Conservation (phyloP, 1,140 invertebrate genomes). For the Aphaenogaster rudis region DNA sequence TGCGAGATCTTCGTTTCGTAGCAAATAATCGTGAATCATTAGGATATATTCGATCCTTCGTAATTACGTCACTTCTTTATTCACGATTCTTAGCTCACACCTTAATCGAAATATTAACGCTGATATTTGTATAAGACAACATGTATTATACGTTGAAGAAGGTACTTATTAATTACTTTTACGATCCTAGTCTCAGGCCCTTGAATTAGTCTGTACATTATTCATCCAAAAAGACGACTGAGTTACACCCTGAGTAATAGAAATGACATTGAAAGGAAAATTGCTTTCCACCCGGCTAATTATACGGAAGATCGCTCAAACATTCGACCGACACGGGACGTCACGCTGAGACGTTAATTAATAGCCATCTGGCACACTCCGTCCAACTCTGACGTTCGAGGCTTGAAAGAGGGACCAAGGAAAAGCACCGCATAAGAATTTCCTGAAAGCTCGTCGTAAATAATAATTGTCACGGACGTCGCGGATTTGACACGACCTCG, state of each 20-base stretch:
- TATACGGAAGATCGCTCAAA: slow-evolving; percentile 50
- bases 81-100: not conserved
- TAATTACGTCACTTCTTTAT: not conserved
- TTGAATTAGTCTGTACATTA: slow-evolving; percentile 2
- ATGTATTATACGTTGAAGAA: not conserved
- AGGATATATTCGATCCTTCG: not conserved
- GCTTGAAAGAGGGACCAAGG: slow-evolving; percentile 15
- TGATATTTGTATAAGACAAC: not conserved
- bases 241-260: slow-evolving; percentile 16
- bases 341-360: slow-evolving; percentile 51
- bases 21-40: not conserved
- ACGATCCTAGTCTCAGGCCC: not conserved
- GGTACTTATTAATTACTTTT: not conserved
- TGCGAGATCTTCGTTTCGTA: not conserved
- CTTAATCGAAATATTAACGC: not conserved
- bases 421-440: not conserved
- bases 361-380: slow-evolving; percentile 14
- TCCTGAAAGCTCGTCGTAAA: slow-evolving; percentile 30
- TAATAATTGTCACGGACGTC: slow-evolving; percentile 3
- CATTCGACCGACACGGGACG: slow-evolving; percentile 8
- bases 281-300: slow-evolving; percentile 37
- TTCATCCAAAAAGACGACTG: not conserved
- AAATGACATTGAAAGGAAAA: slow-evolving; percentile 42
- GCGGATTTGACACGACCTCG: not conserved
- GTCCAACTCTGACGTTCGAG: not conserved